These are phyloP conservation scores for Ceratosolen solmsi DNA, from an alignment of 1,140 invertebrate genomes.

Conservation along the genomic window DNA sequence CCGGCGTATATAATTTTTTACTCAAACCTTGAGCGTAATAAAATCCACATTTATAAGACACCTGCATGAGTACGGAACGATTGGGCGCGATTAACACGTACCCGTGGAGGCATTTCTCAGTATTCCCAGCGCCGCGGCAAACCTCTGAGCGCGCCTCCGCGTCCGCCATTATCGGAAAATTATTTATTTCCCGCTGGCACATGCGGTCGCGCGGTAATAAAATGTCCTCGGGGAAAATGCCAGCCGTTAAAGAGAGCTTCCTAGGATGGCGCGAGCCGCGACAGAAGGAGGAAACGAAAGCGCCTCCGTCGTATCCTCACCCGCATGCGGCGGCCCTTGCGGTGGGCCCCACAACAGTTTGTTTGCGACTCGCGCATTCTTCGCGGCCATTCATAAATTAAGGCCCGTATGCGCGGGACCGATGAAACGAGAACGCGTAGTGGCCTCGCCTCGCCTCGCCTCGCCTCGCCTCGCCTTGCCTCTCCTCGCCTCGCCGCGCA, in stretches of 20 bases:
- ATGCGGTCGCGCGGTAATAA: neutral
- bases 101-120: neutral
- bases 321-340: conserved; percentile 24
- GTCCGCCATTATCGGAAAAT: neutral
- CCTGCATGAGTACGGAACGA: neutral
- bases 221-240: neutral
- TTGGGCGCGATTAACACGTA: neutral
- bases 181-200: neutral
- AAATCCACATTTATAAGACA: neutral
- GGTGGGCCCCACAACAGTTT: conserved; percentile 17
- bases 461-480: neutral
- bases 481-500: neutral
- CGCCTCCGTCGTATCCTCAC: conserved; percentile 12
- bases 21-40: neutral
- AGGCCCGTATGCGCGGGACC: conserved; percentile 32
- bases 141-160: neutral
- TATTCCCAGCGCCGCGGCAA: neutral
- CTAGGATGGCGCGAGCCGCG: conserved; percentile 7
- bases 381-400: conserved; percentile 45
- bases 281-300: conserved; percentile 14
- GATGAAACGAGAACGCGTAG: conserved; percentile 16
- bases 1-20: neutral
- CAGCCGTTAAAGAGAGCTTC: conserved; percentile 21
- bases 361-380: conserved; percentile 40
- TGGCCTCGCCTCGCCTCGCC: neutral